phyloP scores from a whole-genome alignment of 2,797 vertebrate genomes.

The Adrianichthys oophorus region DNA sequence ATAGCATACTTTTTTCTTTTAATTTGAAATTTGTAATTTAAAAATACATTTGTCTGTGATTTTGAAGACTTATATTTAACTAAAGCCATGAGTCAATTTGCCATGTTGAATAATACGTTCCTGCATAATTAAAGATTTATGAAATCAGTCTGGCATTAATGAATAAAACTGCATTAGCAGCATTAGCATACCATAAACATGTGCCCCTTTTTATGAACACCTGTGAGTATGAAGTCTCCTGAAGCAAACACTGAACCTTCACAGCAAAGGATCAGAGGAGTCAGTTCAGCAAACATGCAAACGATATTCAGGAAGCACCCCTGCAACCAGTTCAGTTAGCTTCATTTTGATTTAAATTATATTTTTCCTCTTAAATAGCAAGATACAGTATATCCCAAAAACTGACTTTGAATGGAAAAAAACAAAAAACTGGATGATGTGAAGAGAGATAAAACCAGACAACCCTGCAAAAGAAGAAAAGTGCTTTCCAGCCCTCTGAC shows the following conservation, averaged over 20 bases:
- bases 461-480: conserved; percentile 40
- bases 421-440: conserved; percentile 44
- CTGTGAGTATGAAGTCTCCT: conserved; percentile 16
- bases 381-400: conserved; percentile 48
- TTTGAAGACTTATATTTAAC: too few relatives aligned
- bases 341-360: conserved; percentile 40
- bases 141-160: background rate
- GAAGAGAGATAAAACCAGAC: conserved; percentile 56
- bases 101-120: too few relatives aligned
- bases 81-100: too few relatives aligned
- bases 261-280: conserved; percentile 19
- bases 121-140: too few relatives aligned
- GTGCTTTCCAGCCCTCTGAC: conserved; percentile 48
- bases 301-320: conserved; percentile 27
- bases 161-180: background rate
- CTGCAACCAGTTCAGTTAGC: conserved; percentile 49
- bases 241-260: conserved; percentile 20
- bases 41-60: too few relatives aligned
- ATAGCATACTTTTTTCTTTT: too few relatives aligned
- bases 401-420: conserved; percentile 47
- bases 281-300: conserved; percentile 40
- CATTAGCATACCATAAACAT: background rate
- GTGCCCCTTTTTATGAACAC: conserved; percentile 23
- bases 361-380: conserved; percentile 52
- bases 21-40: too few relatives aligned